These are phyloP conservation scores for Morphnarchus princeps DNA, from an alignment of 2,113 vertebrate genomes.

Conservation along the genomic window DNA sequence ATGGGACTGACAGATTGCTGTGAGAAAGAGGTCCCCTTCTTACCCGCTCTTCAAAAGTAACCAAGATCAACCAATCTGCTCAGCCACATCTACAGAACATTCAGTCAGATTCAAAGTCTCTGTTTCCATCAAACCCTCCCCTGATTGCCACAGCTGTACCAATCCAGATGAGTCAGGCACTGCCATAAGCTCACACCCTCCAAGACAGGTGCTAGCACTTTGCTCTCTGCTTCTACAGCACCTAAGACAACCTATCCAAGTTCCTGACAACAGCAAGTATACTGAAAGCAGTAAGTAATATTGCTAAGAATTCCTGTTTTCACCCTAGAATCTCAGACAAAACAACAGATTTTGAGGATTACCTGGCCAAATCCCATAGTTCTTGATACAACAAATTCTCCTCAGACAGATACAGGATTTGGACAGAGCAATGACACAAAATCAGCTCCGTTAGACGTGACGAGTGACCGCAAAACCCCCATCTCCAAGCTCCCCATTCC, in stretches of 20 bases:
- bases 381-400: neutral
- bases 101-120: neutral
- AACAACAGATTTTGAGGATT: neutral
- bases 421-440: neutral
- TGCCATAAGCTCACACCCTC: neutral
- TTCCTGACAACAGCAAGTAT: neutral
- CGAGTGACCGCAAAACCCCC: neutral
- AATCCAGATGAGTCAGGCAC: neutral
- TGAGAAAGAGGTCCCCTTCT: neutral
- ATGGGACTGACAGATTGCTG: neutral
- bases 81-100: neutral
- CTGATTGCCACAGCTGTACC: neutral
- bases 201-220: neutral
- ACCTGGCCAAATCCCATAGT: neutral
- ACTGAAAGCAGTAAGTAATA: neutral
- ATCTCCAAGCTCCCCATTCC: neutral
- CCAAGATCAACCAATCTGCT: neutral
- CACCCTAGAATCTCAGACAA: neutral
- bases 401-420: neutral
- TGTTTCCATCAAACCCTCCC: neutral
- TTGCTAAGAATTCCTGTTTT: neutral
- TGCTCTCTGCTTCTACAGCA: neutral
- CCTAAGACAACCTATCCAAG: neutral
- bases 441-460: neutral
- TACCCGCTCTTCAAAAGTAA: neutral